Evolutionary conservation across 2,888 invertebrate species (phyloP), one percentile per base, ranked within the genome.

Genomic region (Heptascelio sp.): DNA sequence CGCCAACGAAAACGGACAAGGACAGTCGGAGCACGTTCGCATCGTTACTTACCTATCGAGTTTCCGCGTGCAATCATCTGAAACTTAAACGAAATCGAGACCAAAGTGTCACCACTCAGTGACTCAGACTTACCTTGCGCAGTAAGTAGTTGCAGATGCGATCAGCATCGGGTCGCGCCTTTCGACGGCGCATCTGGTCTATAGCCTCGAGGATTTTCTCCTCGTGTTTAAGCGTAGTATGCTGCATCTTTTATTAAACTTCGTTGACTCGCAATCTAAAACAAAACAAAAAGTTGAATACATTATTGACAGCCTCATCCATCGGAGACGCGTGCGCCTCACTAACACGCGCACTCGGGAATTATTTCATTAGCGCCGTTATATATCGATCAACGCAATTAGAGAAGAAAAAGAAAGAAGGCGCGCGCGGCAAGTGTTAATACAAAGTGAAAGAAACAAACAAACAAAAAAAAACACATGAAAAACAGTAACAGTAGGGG

Each of bases 101-200:
- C n/a, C n/a, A n/a, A n/a, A n/a, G n/a, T n/a, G n/a, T n/a, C n/a
- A n/a, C n/a, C n/a, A n/a, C n/a, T n/a, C n/a, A n/a, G n/a, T n/a
- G n/a, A n/a, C n/a, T n/a, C 3, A 11, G 13, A 57, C 71, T 57
- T 19, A 76, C 83, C 64, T 96, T 96, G 89, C 97, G 95, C 89
- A 96, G 94, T 92, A 98, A 95, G 94, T 96, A 97, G 93, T 97
- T 97, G 93, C 97, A 97, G 91, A 98, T 98, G 89, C 98, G 95
- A 91, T 97, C 96, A 85, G 97, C 95, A 92, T 98, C 98, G 65
- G 98, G 98, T 77, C 98, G 95, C 72, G 98, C 97, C 94, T 98
- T 98, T 89, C 98, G 95, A 81, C 96, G 95, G 87, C 98, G 96
- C 91, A 98, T 94, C 93, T 97, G 97, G 94, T 98, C 98, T 92